Percentiles rank a stretch among this genome's conserved stretches.
Evolutionary conservation across 2,113 vertebrate species (phyloP).

Genomic region (Oophaga pumilio): DNA sequence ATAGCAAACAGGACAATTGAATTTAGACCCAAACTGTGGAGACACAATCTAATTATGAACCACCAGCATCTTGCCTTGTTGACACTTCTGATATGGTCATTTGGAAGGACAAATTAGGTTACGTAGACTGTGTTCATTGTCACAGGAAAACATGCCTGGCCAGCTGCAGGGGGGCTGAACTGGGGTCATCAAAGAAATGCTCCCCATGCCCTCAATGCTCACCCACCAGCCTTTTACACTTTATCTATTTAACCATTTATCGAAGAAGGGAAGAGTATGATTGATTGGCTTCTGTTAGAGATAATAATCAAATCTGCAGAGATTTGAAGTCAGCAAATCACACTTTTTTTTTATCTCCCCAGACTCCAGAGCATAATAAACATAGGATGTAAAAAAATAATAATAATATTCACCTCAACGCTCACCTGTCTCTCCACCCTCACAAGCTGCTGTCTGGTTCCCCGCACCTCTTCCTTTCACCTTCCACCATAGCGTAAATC

Average conservation of each 20-base stretch:
- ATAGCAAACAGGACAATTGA: slow-evolving; percentile 51
- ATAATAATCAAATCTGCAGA: no score
- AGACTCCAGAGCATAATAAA: no score
- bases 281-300: neutral
- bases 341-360: no score
- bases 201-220: neutral
- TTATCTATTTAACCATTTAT: neutral
- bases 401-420: no score
- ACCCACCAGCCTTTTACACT: neutral
- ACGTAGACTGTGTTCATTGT: slow-evolving; percentile 43
- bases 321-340: no score
- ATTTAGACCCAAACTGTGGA: slow-evolving; percentile 31
- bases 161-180: slow-evolving; percentile 32
- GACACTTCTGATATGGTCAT: slow-evolving; percentile 40
- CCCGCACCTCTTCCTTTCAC: no score
- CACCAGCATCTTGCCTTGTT: slow-evolving; percentile 4
- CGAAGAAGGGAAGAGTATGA: neutral
- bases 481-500: no score
- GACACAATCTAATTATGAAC: slow-evolving; percentile 46
- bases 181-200: slow-evolving; percentile 1
- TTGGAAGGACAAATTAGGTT: slow-evolving; percentile 47
- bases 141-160: slow-evolving; percentile 6
- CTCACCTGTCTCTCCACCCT: no score
- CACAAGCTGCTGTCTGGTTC: no score
- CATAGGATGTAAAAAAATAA: no score